Percentiles rank a stretch among this genome's conserved stretches.
Evolutionary conservation across 2,888 invertebrate species (phyloP).

Genomic region (Amphipoea oculea): DNA sequence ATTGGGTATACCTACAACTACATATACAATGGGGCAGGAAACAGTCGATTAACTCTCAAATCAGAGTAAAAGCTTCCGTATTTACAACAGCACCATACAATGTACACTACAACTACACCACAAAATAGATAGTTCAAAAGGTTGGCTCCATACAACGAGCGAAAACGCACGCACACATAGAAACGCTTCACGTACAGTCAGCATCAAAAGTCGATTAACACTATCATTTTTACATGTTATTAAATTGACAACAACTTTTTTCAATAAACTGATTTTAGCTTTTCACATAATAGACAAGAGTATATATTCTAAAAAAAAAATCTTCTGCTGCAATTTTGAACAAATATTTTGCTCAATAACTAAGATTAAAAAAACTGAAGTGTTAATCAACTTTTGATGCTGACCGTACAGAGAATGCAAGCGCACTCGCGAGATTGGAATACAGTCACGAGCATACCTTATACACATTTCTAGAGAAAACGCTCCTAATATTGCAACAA

Average conservation of each 20-base stretch:
- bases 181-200: too few species aligned
- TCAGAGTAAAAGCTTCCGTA: constrained; percentile 29
- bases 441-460: background rate
- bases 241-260: too few species aligned
- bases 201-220: too few species aligned
- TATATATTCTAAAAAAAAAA: too few species aligned
- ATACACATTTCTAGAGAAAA: background rate
- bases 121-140: background rate
- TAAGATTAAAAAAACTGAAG: too few species aligned
- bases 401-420: too few species aligned
- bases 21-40: constrained; percentile 3
- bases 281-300: too few species aligned
- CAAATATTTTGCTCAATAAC: too few species aligned
- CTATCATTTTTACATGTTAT: too few species aligned
- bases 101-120: constrained; percentile 36
- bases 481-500: background rate
- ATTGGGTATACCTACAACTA: background rate
- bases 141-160: background rate
- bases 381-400: too few species aligned
- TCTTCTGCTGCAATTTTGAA: too few species aligned
- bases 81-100: constrained; percentile 9
- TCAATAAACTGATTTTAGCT: too few species aligned
- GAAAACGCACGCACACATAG: background rate
- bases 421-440: background rate
- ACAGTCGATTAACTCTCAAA: constrained; percentile 35